Evolutionary conservation across 2,888 invertebrate genomes (phyloP).

Genomic region (Tetragnatha montana): DNA sequence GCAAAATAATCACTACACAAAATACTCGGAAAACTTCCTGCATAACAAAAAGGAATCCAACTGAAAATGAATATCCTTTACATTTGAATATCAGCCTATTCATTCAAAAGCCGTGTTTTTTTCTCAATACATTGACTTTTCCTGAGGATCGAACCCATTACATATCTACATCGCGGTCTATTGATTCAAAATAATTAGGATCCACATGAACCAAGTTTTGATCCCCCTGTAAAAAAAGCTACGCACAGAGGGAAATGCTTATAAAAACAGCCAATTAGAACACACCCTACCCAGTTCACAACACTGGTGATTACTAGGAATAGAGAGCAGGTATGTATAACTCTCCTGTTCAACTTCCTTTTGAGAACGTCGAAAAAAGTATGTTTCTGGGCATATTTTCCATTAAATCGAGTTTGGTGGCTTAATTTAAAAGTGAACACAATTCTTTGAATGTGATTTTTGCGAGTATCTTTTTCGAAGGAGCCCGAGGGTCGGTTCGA

Average conservation of each 20-base stretch:
- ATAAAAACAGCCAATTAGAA: constrained; percentile 44
- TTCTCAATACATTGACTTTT: neutral
- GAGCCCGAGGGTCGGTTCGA: neutral
- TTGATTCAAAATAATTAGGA: constrained; percentile 57
- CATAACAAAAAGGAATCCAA: neutral
- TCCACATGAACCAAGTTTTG: neutral
- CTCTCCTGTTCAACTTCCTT: constrained; percentile 5
- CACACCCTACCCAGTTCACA: constrained; percentile 18
- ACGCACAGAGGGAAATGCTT: neutral
- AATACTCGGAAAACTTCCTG: neutral
- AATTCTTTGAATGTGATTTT: constrained; percentile 25
- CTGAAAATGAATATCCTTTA: neutral
- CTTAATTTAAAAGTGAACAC: constrained; percentile 33
- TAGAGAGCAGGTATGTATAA: constrained; percentile 31
- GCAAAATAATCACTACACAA: neutral
- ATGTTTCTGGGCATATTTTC: constrained; percentile 14
- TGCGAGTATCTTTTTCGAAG: neutral
- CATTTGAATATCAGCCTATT: neutral
- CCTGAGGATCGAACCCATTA: neutral
- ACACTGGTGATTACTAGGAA: constrained; percentile 28
- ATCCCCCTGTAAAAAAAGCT: constrained; percentile 3
- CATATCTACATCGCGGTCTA: neutral
- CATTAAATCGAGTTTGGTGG: constrained; percentile 48
- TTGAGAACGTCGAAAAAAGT: constrained; percentile 1
- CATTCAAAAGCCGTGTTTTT: neutral